Evolutionary conservation across 1,140 invertebrate species (phyloP).

Genomic region (Lordiphosa collinella): DNA sequence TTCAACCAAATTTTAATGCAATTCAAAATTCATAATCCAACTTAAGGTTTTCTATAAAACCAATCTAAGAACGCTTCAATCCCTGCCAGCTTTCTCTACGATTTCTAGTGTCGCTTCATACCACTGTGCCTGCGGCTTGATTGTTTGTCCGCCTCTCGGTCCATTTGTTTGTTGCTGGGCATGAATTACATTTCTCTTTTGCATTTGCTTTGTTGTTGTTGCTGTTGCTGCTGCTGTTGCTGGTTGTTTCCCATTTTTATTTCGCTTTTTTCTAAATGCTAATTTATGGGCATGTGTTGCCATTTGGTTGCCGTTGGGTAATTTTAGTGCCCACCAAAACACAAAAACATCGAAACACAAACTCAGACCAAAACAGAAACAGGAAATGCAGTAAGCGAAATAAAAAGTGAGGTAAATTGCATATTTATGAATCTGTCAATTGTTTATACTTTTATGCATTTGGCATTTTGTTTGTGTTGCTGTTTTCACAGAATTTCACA

Average conservation of each 20-base stretch:
- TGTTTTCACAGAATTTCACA: conserved; percentile 62
- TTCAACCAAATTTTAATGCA: too few species aligned
- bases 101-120: not conserved
- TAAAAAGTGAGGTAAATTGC: conserved; percentile 76
- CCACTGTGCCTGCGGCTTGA: conserved; percentile 34
- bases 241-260: conserved; percentile 19
- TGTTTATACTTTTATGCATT: conserved; percentile 73
- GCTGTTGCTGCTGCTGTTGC: conserved; percentile 31
- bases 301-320: conserved; percentile 76
- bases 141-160: conserved; percentile 52
- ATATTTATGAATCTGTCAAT: conserved; percentile 79
- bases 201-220: conserved; percentile 57
- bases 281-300: conserved; percentile 78
- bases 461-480: conserved; percentile 37
- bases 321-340: conserved; percentile 65
- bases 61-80: not conserved
- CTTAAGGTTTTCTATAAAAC: too few species aligned
- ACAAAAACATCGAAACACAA: conserved; percentile 20
- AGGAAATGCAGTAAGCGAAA: conserved; percentile 75
- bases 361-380: conserved; percentile 37
- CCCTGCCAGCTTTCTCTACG: not conserved
- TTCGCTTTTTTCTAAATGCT: conserved; percentile 68
- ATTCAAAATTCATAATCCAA: too few species aligned
- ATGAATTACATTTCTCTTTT: conserved; percentile 75
- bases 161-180: conserved; percentile 62